phyloP scores from a whole-genome alignment of 2,888 invertebrate species.

The Eubasilissa splendida region DNA sequence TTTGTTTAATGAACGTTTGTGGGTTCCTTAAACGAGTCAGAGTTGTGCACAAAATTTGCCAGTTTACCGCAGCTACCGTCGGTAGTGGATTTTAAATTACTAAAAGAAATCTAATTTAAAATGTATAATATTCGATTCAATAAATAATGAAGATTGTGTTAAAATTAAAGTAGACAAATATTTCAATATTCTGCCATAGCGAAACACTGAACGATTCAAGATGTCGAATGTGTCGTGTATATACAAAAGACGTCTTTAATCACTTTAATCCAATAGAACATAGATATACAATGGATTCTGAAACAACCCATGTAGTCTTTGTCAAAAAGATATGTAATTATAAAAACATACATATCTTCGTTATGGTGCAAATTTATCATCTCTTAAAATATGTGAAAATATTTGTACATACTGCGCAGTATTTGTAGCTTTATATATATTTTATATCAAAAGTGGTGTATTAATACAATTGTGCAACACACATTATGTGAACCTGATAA shows the following conservation, averaged over 20 bases:
- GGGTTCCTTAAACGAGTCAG: too few relatives aligned
- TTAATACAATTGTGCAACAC: constrained; percentile 15
- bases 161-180: too few relatives aligned
- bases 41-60: too few relatives aligned
- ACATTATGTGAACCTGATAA: neutral
- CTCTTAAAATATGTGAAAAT: constrained; percentile 38
- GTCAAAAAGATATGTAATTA: constrained; percentile 36
- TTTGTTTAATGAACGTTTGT: too few relatives aligned
- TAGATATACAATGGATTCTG: constrained; percentile 8
- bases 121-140: too few relatives aligned
- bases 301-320: constrained; percentile 20
- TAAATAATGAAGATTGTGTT: too few relatives aligned
- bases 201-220: neutral
- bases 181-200: too few relatives aligned
- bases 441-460: constrained; percentile 40
- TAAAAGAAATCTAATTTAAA: too few relatives aligned
- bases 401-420: constrained; percentile 49
- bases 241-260: constrained; percentile 3
- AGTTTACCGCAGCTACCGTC: too few relatives aligned
- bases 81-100: too few relatives aligned
- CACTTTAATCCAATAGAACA: constrained; percentile 11
- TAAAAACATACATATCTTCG: constrained; percentile 50
- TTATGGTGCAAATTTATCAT: constrained; percentile 45
- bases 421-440: constrained; percentile 52
- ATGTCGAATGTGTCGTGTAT: neutral